Evolutionary conservation across 1,140 invertebrate genomes (phyloP).

Genomic region (Conopomorpha cramerella): DNA sequence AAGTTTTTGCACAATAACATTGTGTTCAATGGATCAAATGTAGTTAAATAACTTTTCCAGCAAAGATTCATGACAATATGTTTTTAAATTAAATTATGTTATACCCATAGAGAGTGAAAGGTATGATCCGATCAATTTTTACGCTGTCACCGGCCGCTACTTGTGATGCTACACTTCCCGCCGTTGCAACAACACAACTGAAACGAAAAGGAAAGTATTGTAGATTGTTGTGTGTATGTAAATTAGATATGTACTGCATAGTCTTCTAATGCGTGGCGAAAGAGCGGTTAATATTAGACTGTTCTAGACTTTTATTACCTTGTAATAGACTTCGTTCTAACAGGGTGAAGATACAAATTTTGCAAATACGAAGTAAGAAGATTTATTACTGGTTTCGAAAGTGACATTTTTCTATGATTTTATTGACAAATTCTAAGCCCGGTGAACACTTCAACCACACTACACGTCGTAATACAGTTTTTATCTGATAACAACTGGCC

Average conservation of each 20-base stretch:
- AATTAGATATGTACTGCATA: too few species aligned
- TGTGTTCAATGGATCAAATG: too few species aligned
- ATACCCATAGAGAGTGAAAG: constrained; percentile 75
- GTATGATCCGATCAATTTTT: constrained; percentile 66
- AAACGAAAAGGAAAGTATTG: constrained; percentile 19
- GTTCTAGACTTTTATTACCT: constrained; percentile 59
- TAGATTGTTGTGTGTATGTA: constrained; percentile 2
- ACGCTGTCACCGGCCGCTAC: constrained; percentile 62
- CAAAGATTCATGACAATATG: too few species aligned
- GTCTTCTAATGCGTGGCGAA: too few species aligned
- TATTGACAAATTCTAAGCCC: too few species aligned
- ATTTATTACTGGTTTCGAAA: constrained; percentile 72
- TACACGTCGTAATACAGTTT: too few species aligned
- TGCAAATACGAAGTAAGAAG: constrained; percentile 69
- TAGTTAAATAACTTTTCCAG: too few species aligned
- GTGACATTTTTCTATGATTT: constrained; percentile 64
- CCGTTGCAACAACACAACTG: constrained; percentile 65
- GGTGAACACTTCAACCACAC: too few species aligned
- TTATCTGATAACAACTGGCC: too few species aligned
- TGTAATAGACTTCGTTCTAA: constrained; percentile 74
- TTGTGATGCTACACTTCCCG: constrained; percentile 70
- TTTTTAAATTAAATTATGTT: constrained; percentile 5
- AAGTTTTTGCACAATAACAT: too few species aligned
- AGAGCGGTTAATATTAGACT: not conserved
- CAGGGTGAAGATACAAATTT: constrained; percentile 69